Conservation (phyloP, 2,113 vertebrate species). For the Amphiprion ocellaris region DNA sequence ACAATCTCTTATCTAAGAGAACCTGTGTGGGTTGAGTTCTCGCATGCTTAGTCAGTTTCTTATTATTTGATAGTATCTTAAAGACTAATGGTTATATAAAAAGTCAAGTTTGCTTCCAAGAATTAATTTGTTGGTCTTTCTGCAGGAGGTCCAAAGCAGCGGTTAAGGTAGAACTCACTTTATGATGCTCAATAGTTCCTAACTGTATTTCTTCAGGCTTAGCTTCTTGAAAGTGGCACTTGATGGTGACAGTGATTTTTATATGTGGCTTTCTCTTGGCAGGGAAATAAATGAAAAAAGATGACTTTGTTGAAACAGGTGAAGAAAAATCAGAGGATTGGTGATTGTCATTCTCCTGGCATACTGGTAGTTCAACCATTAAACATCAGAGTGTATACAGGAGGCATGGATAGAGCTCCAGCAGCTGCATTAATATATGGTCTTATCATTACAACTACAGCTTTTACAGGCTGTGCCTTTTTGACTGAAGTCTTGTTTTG, state of each 20-base stretch:
- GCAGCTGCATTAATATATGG: constrained; percentile 35
- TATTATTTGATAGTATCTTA: constrained; percentile 1
- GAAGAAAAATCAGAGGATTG: constrained; percentile 6
- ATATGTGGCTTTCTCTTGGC: not conserved
- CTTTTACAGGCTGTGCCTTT: constrained; percentile 37
- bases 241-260: not conserved
- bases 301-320: constrained; percentile 1
- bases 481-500: constrained; percentile 38
- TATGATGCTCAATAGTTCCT: constrained; percentile 16
- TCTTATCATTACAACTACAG: constrained; percentile 34
- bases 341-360: constrained; percentile 13
- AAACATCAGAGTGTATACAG: constrained; percentile 43
- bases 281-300: constrained; percentile 15
- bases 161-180: not conserved
- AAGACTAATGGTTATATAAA: constrained; percentile 1
- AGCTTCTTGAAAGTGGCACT: constrained; percentile 8
- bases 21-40: constrained; percentile 12
- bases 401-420: constrained; percentile 35
- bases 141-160: not conserved
- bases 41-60: constrained; percentile 19
- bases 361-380: constrained; percentile 27
- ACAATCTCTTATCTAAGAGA: not conserved
- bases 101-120: constrained; percentile 3
- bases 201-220: constrained; percentile 1
- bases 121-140: not conserved